A percentile compares a stretch with the other conserved stretches of the same genome.
Conservation (phyloP, 2,888 invertebrate species). For the Diploptera punctata region DNA sequence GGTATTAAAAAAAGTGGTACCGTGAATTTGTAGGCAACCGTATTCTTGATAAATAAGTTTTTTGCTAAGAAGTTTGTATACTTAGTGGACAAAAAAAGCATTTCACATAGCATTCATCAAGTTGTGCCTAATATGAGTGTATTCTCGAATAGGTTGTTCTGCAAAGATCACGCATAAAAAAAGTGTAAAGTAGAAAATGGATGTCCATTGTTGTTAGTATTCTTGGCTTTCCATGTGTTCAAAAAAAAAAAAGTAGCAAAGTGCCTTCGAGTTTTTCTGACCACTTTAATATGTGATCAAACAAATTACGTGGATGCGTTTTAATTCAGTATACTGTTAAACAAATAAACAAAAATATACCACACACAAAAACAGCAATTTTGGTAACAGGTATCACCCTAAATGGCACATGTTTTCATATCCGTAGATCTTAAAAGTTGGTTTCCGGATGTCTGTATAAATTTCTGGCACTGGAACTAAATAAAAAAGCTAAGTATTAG, state of each 20-base stretch:
- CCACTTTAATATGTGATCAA: constrained; percentile 53
- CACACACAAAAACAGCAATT: constrained; percentile 16
- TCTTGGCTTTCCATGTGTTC: constrained; percentile 67
- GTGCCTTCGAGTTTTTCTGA: constrained; percentile 72
- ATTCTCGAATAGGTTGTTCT: constrained; percentile 45
- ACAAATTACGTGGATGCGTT: constrained; percentile 51
- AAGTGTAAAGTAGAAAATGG: constrained; percentile 41
- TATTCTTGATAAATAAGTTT: constrained; percentile 47
- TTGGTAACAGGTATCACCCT: constrained; percentile 70
- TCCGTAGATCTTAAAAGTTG: constrained; percentile 39
- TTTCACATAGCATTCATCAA: constrained; percentile 45
- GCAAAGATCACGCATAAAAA: constrained; percentile 43
- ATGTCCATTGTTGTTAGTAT: constrained; percentile 44
- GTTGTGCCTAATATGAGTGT: constrained; percentile 44
- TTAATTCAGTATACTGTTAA: constrained; percentile 40
- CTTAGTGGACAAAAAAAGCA: constrained; percentile 44
- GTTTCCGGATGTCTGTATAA: constrained; percentile 40
- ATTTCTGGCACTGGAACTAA: constrained; percentile 41
- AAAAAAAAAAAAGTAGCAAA: constrained; percentile 70
- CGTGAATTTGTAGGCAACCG: constrained; percentile 45
- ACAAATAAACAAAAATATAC: constrained; percentile 20
- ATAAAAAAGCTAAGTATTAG: constrained; percentile 41
- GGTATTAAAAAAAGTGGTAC: constrained; percentile 51
- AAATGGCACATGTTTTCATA: constrained; percentile 65
- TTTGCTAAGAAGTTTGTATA: constrained; percentile 45